Percentiles rank a stretch among this genome's conserved stretches.
These are phyloP conservation scores for Anarrhichthys ocellatus DNA, from an alignment of 2,113 vertebrate genomes.

Conservation along the genomic window DNA sequence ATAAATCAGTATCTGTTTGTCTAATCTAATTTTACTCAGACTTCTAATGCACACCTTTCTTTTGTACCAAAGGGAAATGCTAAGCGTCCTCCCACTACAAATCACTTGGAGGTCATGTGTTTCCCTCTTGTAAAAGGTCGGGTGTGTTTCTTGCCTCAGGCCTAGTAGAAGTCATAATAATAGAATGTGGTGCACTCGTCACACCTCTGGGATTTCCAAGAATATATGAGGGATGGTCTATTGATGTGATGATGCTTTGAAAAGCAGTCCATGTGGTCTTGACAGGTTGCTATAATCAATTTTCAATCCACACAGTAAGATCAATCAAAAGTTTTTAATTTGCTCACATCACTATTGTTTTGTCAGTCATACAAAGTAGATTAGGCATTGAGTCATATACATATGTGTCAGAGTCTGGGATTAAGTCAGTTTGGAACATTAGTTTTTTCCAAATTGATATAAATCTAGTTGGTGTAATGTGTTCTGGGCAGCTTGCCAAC, in stretches of 20 bases:
- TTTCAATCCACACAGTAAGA: constrained; percentile 19
- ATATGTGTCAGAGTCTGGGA: constrained; percentile 6
- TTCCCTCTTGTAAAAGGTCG: constrained; percentile 75
- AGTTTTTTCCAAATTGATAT: constrained; percentile 12
- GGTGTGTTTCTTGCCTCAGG: constrained; percentile 69
- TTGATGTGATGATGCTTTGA: constrained; percentile 75
- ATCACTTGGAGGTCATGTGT: constrained; percentile 68
- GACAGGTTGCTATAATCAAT: constrained; percentile 32
- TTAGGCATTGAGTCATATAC: constrained; percentile 3
- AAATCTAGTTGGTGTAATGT: constrained; percentile 38
- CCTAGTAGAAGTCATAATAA: constrained; percentile 65
- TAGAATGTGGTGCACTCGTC: constrained; percentile 59
- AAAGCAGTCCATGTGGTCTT: constrained; percentile 72
- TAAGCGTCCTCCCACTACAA: constrained; percentile 55
- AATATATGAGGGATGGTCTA: constrained; percentile 55
- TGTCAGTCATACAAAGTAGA: constrained; percentile 3
- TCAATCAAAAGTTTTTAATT: constrained; percentile 28
- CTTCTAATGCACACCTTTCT: constrained; percentile 38
- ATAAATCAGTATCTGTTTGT: constrained; percentile 15
- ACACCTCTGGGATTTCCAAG: constrained; percentile 78
- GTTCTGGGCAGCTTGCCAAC: constrained; percentile 14
- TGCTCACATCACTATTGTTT: constrained; percentile 24
- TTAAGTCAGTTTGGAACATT: constrained; percentile 20
- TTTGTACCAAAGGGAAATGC: constrained; percentile 61
- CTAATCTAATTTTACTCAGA: constrained; percentile 29